Conservation (phyloP, 2,888 invertebrate genomes). For the Pseudococcus jackbeardsleyi region DNA sequence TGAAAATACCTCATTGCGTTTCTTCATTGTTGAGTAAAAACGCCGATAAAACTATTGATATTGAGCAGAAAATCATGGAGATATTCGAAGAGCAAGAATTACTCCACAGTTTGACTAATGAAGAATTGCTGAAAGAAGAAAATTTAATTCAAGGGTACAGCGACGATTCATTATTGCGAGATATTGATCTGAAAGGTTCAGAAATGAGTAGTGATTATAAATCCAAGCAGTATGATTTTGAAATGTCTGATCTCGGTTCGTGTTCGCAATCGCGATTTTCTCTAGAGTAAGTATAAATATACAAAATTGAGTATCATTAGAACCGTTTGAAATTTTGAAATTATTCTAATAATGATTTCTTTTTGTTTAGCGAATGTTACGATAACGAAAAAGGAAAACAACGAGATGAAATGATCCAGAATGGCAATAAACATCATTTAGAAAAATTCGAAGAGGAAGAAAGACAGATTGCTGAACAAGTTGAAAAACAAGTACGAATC, state of each 20-base stretch:
- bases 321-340: not conserved
- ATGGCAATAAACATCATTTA: slow-evolving; percentile 71
- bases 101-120: slow-evolving; percentile 75
- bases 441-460: slow-evolving; percentile 74
- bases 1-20: slow-evolving; percentile 73
- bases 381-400: slow-evolving; percentile 25
- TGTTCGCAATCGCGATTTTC: slow-evolving; percentile 43
- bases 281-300: slow-evolving; percentile 20
- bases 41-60: slow-evolving; percentile 69
- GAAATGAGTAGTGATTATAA: slow-evolving; percentile 52
- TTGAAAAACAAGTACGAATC: slow-evolving; percentile 69
- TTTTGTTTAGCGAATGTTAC: slow-evolving; percentile 63
- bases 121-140: slow-evolving; percentile 22
- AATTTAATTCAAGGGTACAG: slow-evolving; percentile 45
- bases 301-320: not conserved
- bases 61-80: slow-evolving; percentile 85
- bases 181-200: slow-evolving; percentile 34
- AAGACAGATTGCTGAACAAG: slow-evolving; percentile 72
- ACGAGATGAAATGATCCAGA: slow-evolving; percentile 51
- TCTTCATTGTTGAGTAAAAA: slow-evolving; percentile 64
- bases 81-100: slow-evolving; percentile 81
- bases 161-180: slow-evolving; percentile 40
- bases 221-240: slow-evolving; percentile 23
- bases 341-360: not conserved
- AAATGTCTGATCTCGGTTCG: slow-evolving; percentile 49